Conservation (phyloP, 2,888 invertebrate species). For the Phoenoteleia sp. region DNA sequence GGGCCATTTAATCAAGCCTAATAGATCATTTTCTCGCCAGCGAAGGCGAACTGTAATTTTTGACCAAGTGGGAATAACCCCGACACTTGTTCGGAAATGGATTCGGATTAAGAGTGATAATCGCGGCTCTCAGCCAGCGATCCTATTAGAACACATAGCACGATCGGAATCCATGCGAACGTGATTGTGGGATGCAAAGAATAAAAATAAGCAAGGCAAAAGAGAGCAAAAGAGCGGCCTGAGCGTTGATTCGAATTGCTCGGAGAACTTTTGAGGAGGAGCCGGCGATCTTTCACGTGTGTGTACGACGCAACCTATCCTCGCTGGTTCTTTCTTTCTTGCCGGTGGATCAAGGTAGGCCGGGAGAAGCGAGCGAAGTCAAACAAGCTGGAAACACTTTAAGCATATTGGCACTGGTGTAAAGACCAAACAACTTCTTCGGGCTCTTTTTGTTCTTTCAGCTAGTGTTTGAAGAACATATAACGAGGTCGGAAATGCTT, state of each 20-base stretch:
- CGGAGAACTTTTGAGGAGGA: conserved; percentile 53
- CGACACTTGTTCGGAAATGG: conserved; percentile 6
- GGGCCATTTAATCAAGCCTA: conserved; percentile 5
- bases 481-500: conserved; percentile 9
- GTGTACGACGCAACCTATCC: conserved; percentile 27
- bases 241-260: conserved; percentile 48
- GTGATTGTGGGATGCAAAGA: conserved; percentile 9
- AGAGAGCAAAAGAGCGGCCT: conserved; percentile 3
- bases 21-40: conserved; percentile 40
- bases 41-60: conserved; percentile 25
- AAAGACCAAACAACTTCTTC: conserved; percentile 41
- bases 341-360: conserved; percentile 16
- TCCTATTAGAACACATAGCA: conserved; percentile 12
- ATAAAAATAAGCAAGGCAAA: conserved; percentile 7
- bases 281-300: conserved; percentile 25
- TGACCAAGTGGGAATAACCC: conserved; percentile 2
- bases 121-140: not conserved
- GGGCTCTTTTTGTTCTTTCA: not conserved
- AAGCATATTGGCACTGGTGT: conserved; percentile 35
- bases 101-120: conserved; percentile 48
- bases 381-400: conserved; percentile 22
- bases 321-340: conserved; percentile 27
- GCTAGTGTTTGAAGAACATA: not conserved
- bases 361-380: conserved; percentile 29
- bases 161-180: conserved; percentile 30